Base-by-base conservation (phyloP, 2,888 invertebrate species). In the Leucophenga maculata region DNA sequence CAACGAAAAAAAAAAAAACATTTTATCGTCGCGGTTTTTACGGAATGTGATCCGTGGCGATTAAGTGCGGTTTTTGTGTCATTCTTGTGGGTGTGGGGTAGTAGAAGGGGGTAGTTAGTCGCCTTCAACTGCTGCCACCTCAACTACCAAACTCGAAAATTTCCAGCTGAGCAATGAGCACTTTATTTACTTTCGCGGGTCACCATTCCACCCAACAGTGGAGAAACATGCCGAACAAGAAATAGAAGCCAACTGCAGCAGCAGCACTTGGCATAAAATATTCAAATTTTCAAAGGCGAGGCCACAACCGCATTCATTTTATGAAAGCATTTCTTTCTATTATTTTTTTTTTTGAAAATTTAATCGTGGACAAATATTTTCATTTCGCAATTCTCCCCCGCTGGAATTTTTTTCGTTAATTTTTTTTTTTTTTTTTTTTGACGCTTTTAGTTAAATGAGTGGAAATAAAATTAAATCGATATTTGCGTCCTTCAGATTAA, bases 381-480 rank as follows among this genome's bases (percentile, higher is more conserved):
- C 80, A 79, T 80, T 84, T 73, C 69, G 68, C 73, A 55, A 72
- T 68, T 60, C 72, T 70, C 74, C 72, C 32, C 59, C 31, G 59
- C 31, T 32, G 4, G 26, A 59, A 59, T 72, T 69, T 57, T 48
- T 70, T 62, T 18, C 32, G 57, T 39, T 54, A 13, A 44, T 44
- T 22, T 59, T 71, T 65, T 66, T 68, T 67, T 59, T 68, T 70
- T 22, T 59, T 71, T 65, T 66, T 68, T 67, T 59, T 68, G 69
- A 73, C 74, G 83, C 85, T 86, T 82, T 85, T 85, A 85, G 83
- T 84, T 85, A 86, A 85, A 85, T 86, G 86, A 84, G 78, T 83
- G 80, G 79, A 79, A 83, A 85, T 85, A 82, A 86, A 85, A 86
- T 83, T 86, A 82, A 86, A 86, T 86, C 85, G 85, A 86, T 86